phyloP scores from a whole-genome alignment of 2,113 vertebrate species.

The Acanthisitta chloris region DNA sequence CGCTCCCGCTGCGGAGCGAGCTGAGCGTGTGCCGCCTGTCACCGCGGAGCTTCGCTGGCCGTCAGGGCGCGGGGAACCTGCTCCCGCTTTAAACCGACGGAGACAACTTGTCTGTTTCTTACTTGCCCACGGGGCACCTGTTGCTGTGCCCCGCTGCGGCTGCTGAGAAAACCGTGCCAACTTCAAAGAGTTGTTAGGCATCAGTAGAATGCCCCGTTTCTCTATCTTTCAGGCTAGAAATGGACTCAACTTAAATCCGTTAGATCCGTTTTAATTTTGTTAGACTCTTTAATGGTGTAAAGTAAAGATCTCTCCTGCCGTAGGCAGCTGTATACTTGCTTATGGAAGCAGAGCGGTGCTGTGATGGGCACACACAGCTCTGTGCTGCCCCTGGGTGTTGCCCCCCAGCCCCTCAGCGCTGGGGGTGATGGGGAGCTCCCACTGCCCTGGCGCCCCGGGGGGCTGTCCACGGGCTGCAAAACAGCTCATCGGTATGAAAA shows the following conservation, averaged over 20 bases:
- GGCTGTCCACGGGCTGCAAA: neutral
- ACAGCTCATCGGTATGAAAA: fast-evolving
- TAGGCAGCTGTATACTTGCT: fast-evolving
- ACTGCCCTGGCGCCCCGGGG: no score
- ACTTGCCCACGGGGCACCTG: fast-evolving
- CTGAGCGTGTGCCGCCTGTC: no score
- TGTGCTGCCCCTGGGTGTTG: fast-evolving
- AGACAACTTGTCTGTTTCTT: neutral
- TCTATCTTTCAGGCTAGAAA: neutral
- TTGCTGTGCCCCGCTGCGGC: fast-evolving
- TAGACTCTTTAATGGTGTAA: neutral
- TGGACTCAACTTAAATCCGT: no score
- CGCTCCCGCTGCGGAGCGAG: no score
- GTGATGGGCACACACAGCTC: neutral
- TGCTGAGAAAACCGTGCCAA: fast-evolving
- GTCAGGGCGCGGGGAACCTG: fast-evolving
- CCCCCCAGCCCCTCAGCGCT: fast-evolving
- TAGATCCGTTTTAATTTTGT: neutral
- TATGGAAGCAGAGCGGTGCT: neutral
- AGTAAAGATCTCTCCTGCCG: fast-evolving
- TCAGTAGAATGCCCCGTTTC: neutral
- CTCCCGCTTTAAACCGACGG: fast-evolving
- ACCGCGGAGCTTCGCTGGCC: neutral
- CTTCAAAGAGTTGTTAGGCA: neutral
- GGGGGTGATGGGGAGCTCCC: fast-evolving